Percentiles rank a stretch among this genome's conserved stretches.
Evolutionary conservation across 2,113 vertebrate species (phyloP).

Genomic region (Myotis yumanensis): DNA sequence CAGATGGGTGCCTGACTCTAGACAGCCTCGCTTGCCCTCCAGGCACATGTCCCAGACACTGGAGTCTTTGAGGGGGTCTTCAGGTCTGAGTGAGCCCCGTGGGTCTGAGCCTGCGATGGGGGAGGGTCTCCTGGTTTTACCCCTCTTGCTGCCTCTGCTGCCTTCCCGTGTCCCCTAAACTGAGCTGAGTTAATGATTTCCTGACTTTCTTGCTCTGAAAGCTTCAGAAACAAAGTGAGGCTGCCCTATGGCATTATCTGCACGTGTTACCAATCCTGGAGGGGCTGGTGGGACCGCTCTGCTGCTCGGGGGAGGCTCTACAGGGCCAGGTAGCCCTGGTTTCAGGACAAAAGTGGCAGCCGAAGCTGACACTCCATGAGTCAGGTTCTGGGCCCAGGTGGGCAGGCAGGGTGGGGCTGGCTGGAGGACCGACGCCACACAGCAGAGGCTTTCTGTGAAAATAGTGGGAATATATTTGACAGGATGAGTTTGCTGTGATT

Average conservation of each 20-base stretch:
- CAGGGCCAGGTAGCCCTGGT: neutral
- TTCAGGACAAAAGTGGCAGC: too few species aligned
- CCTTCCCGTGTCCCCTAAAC: neutral
- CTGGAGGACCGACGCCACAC: neutral
- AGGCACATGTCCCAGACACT: neutral
- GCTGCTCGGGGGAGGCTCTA: neutral
- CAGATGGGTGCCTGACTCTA: neutral
- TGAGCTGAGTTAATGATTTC: neutral
- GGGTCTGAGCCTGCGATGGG: neutral
- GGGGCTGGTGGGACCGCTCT: neutral
- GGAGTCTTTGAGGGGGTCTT: neutral
- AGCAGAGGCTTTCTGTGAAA: constrained; percentile 80
- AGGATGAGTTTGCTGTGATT: constrained; percentile 68
- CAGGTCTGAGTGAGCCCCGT: accelerated
- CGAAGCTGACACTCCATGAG: accelerated
- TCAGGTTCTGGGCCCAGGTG: accelerated
- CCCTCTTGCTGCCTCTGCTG: neutral
- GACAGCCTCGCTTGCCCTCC: neutral
- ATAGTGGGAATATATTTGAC: constrained; percentile 84
- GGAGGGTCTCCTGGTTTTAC: neutral
- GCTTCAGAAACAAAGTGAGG: neutral
- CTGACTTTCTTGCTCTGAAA: accelerated
- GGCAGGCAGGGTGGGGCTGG: neutral
- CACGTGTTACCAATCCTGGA: accelerated
- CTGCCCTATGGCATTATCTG: neutral